Conservation (phyloP, 2,888 invertebrate species). For the Poecilus cupreus region DNA sequence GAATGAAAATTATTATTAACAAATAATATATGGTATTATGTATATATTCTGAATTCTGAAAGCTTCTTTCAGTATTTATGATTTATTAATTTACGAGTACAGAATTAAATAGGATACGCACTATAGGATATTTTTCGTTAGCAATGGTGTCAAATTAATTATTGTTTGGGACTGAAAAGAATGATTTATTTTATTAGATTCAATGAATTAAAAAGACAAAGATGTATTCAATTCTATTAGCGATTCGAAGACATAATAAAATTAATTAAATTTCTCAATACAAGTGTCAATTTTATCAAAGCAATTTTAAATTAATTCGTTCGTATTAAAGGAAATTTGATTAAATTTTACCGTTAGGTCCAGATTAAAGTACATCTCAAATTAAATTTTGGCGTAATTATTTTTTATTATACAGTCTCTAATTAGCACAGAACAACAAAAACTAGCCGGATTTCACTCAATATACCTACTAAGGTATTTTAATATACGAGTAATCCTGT, state of each 20-base stretch:
- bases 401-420: neutral
- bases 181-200: neutral
- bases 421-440: neutral
- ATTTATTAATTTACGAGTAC: neutral
- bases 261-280: conserved; percentile 45
- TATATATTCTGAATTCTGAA: no score
- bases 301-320: conserved; percentile 40
- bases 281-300: conserved; percentile 31
- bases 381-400: conserved; percentile 12
- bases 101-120: neutral
- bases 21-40: no score
- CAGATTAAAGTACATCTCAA: conserved; percentile 11
- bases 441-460: neutral
- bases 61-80: no score
- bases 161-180: neutral
- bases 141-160: neutral
- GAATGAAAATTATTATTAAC: no score
- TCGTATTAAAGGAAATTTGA: conserved; percentile 37
- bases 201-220: conserved; percentile 23
- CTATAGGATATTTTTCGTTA: neutral
- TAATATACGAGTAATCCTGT: no score
- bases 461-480: no score
- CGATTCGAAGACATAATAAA: conserved; percentile 7
- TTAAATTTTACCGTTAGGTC: conserved; percentile 32
- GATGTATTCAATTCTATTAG: conserved; percentile 4